Evolutionary conservation across 2,113 vertebrate species (phyloP).

Genomic region (Uropsilus gracilis): DNA sequence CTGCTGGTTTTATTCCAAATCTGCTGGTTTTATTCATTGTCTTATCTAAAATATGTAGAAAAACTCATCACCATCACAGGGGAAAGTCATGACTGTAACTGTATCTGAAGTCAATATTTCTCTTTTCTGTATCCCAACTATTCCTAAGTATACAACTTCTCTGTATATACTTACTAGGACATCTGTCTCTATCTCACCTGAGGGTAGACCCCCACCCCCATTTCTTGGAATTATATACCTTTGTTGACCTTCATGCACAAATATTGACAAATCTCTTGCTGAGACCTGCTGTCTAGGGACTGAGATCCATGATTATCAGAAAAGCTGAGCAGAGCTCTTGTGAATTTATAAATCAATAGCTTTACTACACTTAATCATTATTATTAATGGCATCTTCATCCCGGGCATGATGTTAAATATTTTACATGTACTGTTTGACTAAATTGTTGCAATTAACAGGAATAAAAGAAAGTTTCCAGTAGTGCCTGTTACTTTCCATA

Average conservation of each 20-base stretch:
- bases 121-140: neutral
- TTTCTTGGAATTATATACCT: neutral
- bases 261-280: no score
- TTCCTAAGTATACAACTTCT: neutral
- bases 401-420: neutral
- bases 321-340: neutral
- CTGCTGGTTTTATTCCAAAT: neutral
- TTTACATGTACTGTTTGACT: neutral
- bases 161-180: neutral
- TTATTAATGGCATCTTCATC: neutral
- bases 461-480: neutral
- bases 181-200: neutral
- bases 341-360: neutral
- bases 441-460: neutral
- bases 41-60: neutral
- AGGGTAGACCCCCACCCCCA: accelerated
- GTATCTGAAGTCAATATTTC: no score
- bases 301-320: no score
- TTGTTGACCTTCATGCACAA: neutral
- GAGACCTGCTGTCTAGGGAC: neutral
- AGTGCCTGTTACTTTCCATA: neutral
- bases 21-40: neutral
- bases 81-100: neutral
- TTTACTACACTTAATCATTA: neutral
- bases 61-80: neutral